Base-by-base conservation (phyloP, 2,888 invertebrate genomes). In the Microctonus hyperodae region DNA sequence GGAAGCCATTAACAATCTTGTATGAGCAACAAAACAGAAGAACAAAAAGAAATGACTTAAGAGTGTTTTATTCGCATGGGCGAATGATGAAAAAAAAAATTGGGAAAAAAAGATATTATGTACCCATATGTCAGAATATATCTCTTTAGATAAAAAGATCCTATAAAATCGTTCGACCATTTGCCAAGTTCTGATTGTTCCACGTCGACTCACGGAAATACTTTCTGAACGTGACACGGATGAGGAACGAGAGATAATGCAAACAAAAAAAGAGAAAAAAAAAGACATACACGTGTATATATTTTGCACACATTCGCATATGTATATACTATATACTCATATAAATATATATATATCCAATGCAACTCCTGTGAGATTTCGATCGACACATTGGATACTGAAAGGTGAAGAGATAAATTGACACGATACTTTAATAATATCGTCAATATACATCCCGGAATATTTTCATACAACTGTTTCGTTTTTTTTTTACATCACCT, bases 141-240 rank as follows among this genome's bases (percentile, higher is more conserved):
- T 33, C n/a, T 55, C 16, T 20, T 31, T n/a, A 55, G 55, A 31
- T 51, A 51, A 25, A 51, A 33, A 55, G 55, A 55, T 28, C 31
- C 31, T 20, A 55, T 31, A 20, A 33, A 55, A 33, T 55, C 55
- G 25, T 28, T 55, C 55, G 31, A 55, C 64, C 69, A 70, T 69
- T 72, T 76, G 77, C 76, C 75, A 74, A 75, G 70, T 74, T 66
- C 70, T 73, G 73, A 78, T 76, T 72, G 68, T 67, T 53, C 66
- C 62, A 73, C 73, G 75, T 31, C 74, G 61, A 76, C 75, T 74
- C 75, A 73, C 40, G 68, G 74, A 74, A 69, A 67, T 64, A 58
- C 64, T 62, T 67, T 56, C 68, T 67, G 68, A 68, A 73, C 74
- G 75, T 72, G 72, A 69, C 63, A 61, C 59, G 72, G 67, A 69